Evolutionary conservation across 2,113 vertebrate species (phyloP), one percentile per base, ranked within the genome.

Genomic region (Opisthocomus hoazin): DNA sequence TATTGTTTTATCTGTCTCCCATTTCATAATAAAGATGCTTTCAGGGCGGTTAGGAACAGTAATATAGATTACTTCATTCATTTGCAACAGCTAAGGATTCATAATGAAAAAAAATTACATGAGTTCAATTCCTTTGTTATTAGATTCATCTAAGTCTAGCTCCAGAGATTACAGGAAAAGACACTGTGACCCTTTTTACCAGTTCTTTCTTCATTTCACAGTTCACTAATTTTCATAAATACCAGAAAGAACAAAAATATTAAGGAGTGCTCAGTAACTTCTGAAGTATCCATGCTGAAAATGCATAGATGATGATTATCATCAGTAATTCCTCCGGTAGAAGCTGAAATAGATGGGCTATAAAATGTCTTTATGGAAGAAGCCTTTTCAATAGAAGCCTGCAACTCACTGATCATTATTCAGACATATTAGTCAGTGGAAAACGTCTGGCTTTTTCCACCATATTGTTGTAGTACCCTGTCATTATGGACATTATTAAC

Each of bases 161-260:
- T 66, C 83, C 43, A 34, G 18, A 89, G 50, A 87, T 90, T 69
- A 78, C 64, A 71, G 80, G 34, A 92, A 89, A 81, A 88, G 61
- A 53, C 43, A 78, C 18, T 27, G 27, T 70, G 86, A 87, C 73
- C 60, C 46, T 75, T 89, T 87, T 71, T 75, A 60, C 5, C 11
- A 78, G 34, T 71, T 56, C 51, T 87, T 77, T 77, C 73, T 75
- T 78, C 16, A n/a, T 92, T 96, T 96, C 56, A 65, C 53, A 81
- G 76, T 84, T 94, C 74, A 80, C 65, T 58, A 60, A 87, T 95
- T 91, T 78, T 89, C 84, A 80, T 65, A 93, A 91, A 89, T 91
- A 93, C 37, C 45, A 66, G 48, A 75, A 89, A 87, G 84, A 84
- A 79, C 22, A 79, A 75, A 95, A 90, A 75, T 81, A 80, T 78